These are phyloP conservation scores for Tauraco erythrolophus DNA, from an alignment of 2,113 vertebrate species.

Conservation along the genomic window DNA sequence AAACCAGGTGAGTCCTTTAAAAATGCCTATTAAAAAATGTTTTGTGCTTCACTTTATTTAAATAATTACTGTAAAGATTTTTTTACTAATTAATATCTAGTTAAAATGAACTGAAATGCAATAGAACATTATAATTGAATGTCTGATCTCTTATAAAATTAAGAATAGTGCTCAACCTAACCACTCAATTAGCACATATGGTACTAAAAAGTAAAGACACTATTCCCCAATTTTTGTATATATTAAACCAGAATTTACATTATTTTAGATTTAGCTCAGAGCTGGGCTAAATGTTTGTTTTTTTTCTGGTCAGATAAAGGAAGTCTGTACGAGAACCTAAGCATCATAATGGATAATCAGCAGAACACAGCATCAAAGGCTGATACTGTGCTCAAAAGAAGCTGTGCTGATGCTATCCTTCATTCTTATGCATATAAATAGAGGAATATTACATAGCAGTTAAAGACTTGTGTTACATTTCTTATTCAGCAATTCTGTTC, in stretches of 20 bases:
- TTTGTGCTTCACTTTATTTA: background rate
- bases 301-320: background rate
- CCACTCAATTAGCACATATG: background rate
- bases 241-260: background rate
- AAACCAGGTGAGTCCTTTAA: conserved; percentile 71
- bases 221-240: background rate
- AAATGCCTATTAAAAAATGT: background rate
- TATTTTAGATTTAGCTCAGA: background rate
- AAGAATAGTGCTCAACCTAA: background rate
- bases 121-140: background rate
- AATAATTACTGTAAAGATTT: background rate
- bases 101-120: background rate
- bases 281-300: background rate
- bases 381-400: background rate
- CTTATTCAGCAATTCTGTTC: background rate
- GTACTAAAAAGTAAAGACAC: background rate
- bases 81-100: background rate
- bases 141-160: background rate
- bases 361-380: background rate
- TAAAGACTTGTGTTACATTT: background rate
- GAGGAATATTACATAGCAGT: background rate
- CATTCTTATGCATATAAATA: background rate
- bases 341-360: background rate
- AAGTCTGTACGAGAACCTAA: background rate
- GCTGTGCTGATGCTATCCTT: background rate